Conservation (phyloP, 1,140 invertebrate species). For the Achroia grisella region DNA sequence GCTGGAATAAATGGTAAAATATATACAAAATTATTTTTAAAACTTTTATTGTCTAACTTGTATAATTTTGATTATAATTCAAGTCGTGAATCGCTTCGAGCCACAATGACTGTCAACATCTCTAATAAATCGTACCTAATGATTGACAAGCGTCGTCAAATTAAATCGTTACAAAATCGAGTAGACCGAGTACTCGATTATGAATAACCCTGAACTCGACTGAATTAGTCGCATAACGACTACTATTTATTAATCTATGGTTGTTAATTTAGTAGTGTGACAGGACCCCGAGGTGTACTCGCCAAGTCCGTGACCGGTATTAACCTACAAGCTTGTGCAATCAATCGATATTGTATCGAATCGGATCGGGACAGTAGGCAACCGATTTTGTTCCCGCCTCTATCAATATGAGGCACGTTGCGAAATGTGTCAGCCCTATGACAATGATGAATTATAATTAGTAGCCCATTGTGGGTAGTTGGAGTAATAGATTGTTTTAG, state of each 20-base stretch:
- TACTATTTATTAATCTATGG: slow-evolving; percentile 21
- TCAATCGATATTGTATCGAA: slow-evolving; percentile 41
- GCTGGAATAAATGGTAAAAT: too few relatives aligned
- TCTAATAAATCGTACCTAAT: slow-evolving; percentile 39
- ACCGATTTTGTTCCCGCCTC: slow-evolving; percentile 6
- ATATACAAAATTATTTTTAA: too few relatives aligned
- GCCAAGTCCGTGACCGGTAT: slow-evolving; percentile 49
- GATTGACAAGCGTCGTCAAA: slow-evolving; percentile 24
- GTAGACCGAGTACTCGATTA: slow-evolving; percentile 23
- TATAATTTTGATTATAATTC: slow-evolving; percentile 11
- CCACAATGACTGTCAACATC: slow-evolving; percentile 27
- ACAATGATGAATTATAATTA: slow-evolving; percentile 30
- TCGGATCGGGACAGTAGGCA: slow-evolving; percentile 45
- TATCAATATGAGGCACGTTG: slow-evolving; percentile 17
- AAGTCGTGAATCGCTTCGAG: slow-evolving; percentile 20
- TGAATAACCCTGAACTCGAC: slow-evolving; percentile 28
- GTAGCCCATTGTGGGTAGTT: slow-evolving; percentile 10
- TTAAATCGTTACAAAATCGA: slow-evolving; percentile 23
- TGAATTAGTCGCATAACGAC: slow-evolving; percentile 15
- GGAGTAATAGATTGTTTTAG: slow-evolving; percentile 10
- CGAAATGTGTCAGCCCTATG: slow-evolving; percentile 36
- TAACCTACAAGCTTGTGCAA: slow-evolving; percentile 49
- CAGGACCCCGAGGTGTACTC: slow-evolving; percentile 21
- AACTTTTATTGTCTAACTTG: too few relatives aligned
- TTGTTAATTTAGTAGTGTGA: slow-evolving; percentile 26